Conservation (phyloP, 2,888 invertebrate genomes). For the Rhorus exstirpatorius region DNA sequence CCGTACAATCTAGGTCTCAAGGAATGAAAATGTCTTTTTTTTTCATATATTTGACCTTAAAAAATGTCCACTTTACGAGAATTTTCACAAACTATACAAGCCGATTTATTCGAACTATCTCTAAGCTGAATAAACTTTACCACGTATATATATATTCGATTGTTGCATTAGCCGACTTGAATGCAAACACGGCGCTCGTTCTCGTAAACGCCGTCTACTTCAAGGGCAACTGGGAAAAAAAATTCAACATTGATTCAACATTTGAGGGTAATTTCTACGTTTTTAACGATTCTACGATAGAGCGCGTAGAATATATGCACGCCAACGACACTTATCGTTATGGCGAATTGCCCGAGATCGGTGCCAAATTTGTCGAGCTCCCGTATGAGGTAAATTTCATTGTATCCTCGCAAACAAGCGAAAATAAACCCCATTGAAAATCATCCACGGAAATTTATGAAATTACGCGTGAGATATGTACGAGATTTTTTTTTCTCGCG, state of each 20-base stretch:
- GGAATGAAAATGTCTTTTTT: too few species aligned
- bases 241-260: conserved; percentile 89
- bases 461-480: too few species aligned
- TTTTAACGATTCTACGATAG: conserved; percentile 86
- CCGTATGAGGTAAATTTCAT: conserved; percentile 88
- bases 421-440: too few species aligned
- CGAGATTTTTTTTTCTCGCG: too few species aligned
- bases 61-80: too few species aligned
- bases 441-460: too few species aligned
- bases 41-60: too few species aligned
- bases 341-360: conserved; percentile 86
- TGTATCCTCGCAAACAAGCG: too few species aligned
- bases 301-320: conserved; percentile 92
- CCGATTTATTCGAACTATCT: too few species aligned
- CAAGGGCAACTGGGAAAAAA: conserved; percentile 91
- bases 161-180: conserved; percentile 87
- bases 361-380: conserved; percentile 90
- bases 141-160: conserved; percentile 3
- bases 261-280: conserved; percentile 89
- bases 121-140: too few species aligned
- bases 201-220: conserved; percentile 95
- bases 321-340: conserved; percentile 87
- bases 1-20: too few species aligned
- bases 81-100: too few species aligned
- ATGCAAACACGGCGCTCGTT: conserved; percentile 89